Conservation (phyloP, 2,888 invertebrate genomes). For the Syrphus vitripennis region DNA sequence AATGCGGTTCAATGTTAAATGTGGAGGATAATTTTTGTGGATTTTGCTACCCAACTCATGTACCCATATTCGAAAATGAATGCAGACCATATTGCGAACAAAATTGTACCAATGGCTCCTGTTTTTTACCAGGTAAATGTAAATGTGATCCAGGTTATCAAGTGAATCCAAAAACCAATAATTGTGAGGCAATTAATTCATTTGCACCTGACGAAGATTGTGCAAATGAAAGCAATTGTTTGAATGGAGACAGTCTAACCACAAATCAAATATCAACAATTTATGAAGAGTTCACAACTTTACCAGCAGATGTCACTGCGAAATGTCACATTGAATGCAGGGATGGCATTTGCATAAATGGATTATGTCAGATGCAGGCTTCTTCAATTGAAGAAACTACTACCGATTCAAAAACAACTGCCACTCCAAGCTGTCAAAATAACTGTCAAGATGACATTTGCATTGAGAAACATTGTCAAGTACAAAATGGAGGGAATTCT, state of each 20-base stretch:
- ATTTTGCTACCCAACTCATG: too few relatives aligned
- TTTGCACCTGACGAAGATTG: slow-evolving; percentile 4
- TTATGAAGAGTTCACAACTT: background rate
- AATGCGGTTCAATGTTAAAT: too few relatives aligned
- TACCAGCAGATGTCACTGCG: background rate
- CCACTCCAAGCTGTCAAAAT: background rate
- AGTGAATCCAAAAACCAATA: slow-evolving; percentile 71
- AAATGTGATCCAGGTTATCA: slow-evolving; percentile 77
- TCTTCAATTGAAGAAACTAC: background rate
- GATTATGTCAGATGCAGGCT: background rate
- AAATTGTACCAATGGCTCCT: too few relatives aligned
- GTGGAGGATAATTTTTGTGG: too few relatives aligned
- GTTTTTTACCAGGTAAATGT: too few relatives aligned
- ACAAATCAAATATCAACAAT: background rate
- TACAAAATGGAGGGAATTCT: background rate
- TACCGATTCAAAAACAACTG: background rate
- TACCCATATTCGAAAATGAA: too few relatives aligned
- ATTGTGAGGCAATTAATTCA: slow-evolving; percentile 62
- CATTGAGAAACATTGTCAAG: background rate
- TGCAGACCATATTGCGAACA: too few relatives aligned
- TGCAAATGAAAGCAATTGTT: background rate
- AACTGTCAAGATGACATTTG: background rate
- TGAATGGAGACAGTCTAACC: background rate
- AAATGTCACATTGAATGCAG: background rate
- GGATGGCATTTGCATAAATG: background rate